A percentile compares a stretch with the other conserved stretches of the same genome.
Evolutionary conservation across 2,113 vertebrate species (phyloP).

Genomic region (Python bivittatus): DNA sequence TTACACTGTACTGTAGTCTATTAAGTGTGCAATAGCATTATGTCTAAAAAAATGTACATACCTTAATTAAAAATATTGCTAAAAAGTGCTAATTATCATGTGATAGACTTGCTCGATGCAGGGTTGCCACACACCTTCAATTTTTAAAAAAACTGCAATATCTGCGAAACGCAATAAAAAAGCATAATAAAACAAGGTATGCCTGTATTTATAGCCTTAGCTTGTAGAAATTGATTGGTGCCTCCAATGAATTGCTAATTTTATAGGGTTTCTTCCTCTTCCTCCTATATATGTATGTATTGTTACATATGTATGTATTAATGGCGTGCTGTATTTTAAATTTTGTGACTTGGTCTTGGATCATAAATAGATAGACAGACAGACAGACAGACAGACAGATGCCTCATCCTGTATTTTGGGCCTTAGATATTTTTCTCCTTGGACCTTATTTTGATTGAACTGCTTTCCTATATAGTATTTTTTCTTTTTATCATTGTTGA

Average conservation of each 20-base stretch:
- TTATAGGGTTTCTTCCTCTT: background rate
- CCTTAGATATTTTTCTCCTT: conserved; percentile 2
- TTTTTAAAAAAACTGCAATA: too few relatives aligned
- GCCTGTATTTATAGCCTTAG: background rate
- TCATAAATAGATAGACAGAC: background rate
- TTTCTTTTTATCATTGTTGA: background rate
- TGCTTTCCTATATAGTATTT: conserved; percentile 3
- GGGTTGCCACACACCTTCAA: too few relatives aligned
- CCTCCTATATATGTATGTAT: background rate
- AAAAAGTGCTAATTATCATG: too few relatives aligned
- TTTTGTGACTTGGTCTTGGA: background rate
- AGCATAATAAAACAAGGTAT: too few relatives aligned
- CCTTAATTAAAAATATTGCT: too few relatives aligned
- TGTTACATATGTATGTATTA: background rate
- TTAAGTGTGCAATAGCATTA: too few relatives aligned
- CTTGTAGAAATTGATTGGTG: background rate
- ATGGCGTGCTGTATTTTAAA: background rate
- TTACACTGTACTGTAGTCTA: too few relatives aligned
- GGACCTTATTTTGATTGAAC: background rate
- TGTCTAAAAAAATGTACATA: too few relatives aligned
- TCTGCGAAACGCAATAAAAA: too few relatives aligned
- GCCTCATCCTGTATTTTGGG: background rate
- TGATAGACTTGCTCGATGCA: too few relatives aligned
- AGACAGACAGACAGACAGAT: background rate
- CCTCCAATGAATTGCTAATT: background rate